Base-by-base conservation (phyloP, 1,140 invertebrate species). In the Steinernema khuongi region DNA sequence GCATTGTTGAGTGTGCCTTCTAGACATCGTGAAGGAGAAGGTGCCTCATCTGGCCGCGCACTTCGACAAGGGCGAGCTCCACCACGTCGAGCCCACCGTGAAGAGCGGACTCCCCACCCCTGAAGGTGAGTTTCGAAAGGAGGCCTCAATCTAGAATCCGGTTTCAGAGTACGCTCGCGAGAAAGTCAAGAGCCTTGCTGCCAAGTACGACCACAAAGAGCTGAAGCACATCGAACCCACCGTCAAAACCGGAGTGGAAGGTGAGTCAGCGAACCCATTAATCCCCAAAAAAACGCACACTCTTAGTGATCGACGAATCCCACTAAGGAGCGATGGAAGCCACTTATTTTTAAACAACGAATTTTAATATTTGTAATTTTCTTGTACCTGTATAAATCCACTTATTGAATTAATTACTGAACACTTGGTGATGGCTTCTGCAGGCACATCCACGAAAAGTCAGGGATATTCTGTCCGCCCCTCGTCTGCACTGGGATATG, bases 161-260 rank as follows among this genome's bases (percentile, higher is more conserved):
- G 17, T 69, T 73, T 1, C 17, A 73, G 73, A 74, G 17, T 74
- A 75, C 32, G 73, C 79, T 66, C 75, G 78, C 19, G 79, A 80
- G 76, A 80, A 80, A 72, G 74, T 76, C 31, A 44, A 76, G 31
- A 74, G 69, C 17, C 31, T 50, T 36, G 79, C 79, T 22, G 69
- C 75, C 26, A 70, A 66, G 1, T 80, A 80, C 71, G 79, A 80
- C 76, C 75, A 80, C 41, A 69, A 31, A 33, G 33, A 76, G 22
- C 73, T 80, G 31, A 73, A 80, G 31, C 79, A 80, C 76, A 79
- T 80, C 75, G 76, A 78, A 36, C 72, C 79, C 1, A 26, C 29
- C 11, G 75, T 80, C 60, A 75, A 79, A 68, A 79, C 60, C 31
- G 70, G 71, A 19, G 69, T 79, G 19, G 71, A 79, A 66, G 76